Percentiles rank a stretch among this genome's conserved stretches.
These are phyloP conservation scores for Epinephelus moara DNA, from an alignment of 2,113 vertebrate species.

Conservation along the genomic window DNA sequence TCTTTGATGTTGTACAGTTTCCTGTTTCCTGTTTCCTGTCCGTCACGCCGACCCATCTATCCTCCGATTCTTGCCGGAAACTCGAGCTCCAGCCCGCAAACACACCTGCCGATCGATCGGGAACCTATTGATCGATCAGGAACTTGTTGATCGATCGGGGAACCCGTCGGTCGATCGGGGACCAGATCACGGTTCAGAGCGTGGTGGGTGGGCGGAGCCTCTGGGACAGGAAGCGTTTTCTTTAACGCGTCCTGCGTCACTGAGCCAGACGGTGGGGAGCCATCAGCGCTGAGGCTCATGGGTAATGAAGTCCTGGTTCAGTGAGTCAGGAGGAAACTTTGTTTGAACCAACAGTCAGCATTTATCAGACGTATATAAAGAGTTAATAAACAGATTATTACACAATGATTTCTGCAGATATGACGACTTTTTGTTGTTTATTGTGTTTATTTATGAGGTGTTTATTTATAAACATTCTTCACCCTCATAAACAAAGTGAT, in stretches of 20 bases:
- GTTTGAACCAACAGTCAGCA: not conserved
- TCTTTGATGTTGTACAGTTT: constrained; percentile 46
- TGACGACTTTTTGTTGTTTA: too few relatives aligned
- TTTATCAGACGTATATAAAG: too few relatives aligned
- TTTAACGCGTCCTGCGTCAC: not conserved
- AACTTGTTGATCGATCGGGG: not conserved
- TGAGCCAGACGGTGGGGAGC: not conserved
- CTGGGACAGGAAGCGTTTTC: constrained; percentile 44
- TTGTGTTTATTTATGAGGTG: too few relatives aligned
- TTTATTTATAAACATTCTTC: not conserved
- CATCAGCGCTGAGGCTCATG: constrained; percentile 6
- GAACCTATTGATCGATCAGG: not conserved
- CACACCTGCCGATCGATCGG: not conserved
- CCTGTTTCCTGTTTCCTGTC: constrained; percentile 48
- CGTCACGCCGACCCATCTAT: constrained; percentile 8
- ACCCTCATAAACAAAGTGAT: too few relatives aligned
- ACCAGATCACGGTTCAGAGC: not conserved
- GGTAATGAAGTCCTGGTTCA: constrained; percentile 25
- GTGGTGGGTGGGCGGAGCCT: constrained; percentile 33
- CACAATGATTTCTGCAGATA: too few relatives aligned
- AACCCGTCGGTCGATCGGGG: not conserved
- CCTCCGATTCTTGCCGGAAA: not conserved
- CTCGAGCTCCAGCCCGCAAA: not conserved
- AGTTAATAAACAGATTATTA: too few relatives aligned
- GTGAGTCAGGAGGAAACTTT: not conserved